Evolutionary conservation across 2,113 vertebrate genomes (phyloP), one percentile per base, ranked within the genome.

Genomic region (Embiotoca jacksoni): DNA sequence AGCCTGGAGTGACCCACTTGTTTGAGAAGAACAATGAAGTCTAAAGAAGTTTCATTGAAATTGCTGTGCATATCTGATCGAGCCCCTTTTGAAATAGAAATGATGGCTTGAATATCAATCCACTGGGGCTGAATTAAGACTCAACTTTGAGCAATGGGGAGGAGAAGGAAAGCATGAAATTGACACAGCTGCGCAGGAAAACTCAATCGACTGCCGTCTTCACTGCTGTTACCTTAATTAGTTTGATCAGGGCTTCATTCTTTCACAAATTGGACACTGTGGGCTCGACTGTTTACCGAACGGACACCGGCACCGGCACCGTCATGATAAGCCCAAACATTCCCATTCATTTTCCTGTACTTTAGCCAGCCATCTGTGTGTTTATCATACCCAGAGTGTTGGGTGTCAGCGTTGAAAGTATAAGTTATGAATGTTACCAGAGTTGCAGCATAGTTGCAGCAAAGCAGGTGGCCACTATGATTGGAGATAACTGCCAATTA

Each of bases 391-490:
- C 66, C 80, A 37, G 15, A 72, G 80, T 62, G 82, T 72, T 74
- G 62, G 60, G 67, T 88, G 82, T 86, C 81, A 73, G 75, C 8
- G 7, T 41, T 70, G 62, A 80, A 85, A 89, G 65, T 85, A 52
- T 49, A 89, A 90, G 84, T 89, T 88, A 86, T 89, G 81, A 83
- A 83, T 82, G 85, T 86, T 80, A 72, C 75, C 69, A 46, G 64
- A 75, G 82, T 74, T 81, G 80, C 35, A 5, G 78, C 66, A 46
- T 67, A 75, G 82, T 74, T 81, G 80, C 35, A 5, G 78, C 66
- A 82, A 87, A 90, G 92, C 91, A 92, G 91, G 91, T 91, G 91
- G 90, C 86, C 78, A 67, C 87, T 77, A 84, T 92, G 88, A 93
- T 93, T 90, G 86, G 75, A 81, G 83, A 87, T 92, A 88, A 91